Conservation (phyloP, 2,113 vertebrate species). For the Notothenia rossii region DNA sequence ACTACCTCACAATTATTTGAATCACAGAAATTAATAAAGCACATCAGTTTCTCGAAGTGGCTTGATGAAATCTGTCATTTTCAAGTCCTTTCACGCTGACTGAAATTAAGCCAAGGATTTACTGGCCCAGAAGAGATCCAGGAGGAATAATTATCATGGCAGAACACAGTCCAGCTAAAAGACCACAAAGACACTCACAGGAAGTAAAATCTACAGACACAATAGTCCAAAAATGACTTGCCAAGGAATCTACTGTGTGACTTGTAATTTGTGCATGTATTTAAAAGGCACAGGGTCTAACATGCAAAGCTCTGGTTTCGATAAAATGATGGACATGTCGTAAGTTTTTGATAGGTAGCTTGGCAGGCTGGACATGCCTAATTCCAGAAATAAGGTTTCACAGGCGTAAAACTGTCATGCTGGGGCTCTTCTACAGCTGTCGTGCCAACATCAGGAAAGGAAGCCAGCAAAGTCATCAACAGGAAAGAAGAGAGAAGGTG, state of each 20-base stretch:
- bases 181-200: slow-evolving; percentile 18
- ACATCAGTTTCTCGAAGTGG: slow-evolving; percentile 10
- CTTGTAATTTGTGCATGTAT: slow-evolving; percentile 14
- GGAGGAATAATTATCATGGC: slow-evolving; percentile 15
- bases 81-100: slow-evolving; percentile 7
- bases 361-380: slow-evolving; percentile 36
- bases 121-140: not conserved
- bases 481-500: slow-evolving; percentile 35
- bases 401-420: slow-evolving; percentile 40
- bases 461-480: slow-evolving; percentile 55
- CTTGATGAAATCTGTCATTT: slow-evolving; percentile 16
- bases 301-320: slow-evolving; percentile 48
- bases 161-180: slow-evolving; percentile 23
- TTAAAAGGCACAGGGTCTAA: slow-evolving; percentile 16
- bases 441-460: slow-evolving; percentile 50
- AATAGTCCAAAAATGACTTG: slow-evolving; percentile 6
- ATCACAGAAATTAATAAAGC: slow-evolving; percentile 7
- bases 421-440: slow-evolving; percentile 32
- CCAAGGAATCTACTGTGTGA: not conserved
- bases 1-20: slow-evolving; percentile 1
- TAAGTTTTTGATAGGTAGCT: slow-evolving; percentile 34
- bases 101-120: slow-evolving; percentile 15
- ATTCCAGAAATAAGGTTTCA: slow-evolving; percentile 34
- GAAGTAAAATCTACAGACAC: slow-evolving; percentile 23
- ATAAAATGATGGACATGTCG: slow-evolving; percentile 46